Base-by-base conservation (phyloP, 2,888 invertebrate species). In the Aphidius colemani region DNA sequence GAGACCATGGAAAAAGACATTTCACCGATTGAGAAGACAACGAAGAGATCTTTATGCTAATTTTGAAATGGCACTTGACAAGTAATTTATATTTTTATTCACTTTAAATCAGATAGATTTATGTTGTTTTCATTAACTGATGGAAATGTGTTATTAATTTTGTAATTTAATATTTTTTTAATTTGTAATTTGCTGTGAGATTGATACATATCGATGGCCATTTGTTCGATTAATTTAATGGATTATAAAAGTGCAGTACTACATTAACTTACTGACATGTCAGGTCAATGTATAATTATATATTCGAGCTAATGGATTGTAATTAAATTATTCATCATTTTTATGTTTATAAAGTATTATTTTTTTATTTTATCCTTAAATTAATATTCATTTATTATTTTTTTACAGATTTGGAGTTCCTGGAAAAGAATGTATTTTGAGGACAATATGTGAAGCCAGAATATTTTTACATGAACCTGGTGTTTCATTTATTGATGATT, bases 391-490 rank as follows among this genome's bases (percentile, higher is more conserved):
- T 30, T 30, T 30, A 5, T 30, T 3, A 30, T 30, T 59, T 65
- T 51, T 48, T 51, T 85, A 69, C 78, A 90, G 90, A 59, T 84
- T 85, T 73, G 88, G 88, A 53, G 76, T 89, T n/a, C 86, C 89
- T 69, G 89, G 89, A 1, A 84, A 84, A 43, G 82, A 84, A 13
- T 92, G 92, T 77, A 80, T 91, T 58, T 84, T 89, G 73, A 85
- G 88, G 70, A 87, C 88, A 65, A 86, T 92, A 65, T 92, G 92
- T 74, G 91, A 92, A 74, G 86, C 88, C 6, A 85, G 84, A 63
- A 81, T 82, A 66, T 81, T 86, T 72, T 78, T 89, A 60, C 85
- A 86, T 30, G 84, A 86, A 1, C 85, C 85, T 8, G 89, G 89
- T 44, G 83, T 84, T 70, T 90, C 89, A 3, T 83, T 91, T 63